Conservation (phyloP, 2,797 vertebrate species). For the Gallirallus australis region DNA sequence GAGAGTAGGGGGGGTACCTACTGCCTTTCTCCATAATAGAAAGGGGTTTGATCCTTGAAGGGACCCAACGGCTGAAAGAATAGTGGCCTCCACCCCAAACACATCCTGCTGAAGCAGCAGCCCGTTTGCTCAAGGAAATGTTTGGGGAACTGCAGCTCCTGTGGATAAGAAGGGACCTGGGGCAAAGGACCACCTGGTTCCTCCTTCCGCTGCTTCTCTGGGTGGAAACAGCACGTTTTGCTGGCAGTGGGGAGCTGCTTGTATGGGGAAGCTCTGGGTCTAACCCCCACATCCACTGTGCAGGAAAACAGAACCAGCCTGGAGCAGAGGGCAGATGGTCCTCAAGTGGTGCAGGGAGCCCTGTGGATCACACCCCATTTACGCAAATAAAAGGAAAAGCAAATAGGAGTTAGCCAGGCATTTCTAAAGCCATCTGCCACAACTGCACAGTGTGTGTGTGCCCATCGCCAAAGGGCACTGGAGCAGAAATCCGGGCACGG, state of each 20-base stretch:
- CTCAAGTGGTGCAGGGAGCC: rapidly evolving
- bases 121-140: slow-evolving; percentile 8
- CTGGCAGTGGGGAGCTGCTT: not conserved
- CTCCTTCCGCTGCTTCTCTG: not conserved
- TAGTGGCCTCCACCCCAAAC: slow-evolving; percentile 25
- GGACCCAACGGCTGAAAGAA: slow-evolving; percentile 41
- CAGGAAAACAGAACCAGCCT: not conserved
- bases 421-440: not conserved
- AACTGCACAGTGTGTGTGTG: not conserved
- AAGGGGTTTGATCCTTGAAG: not conserved
- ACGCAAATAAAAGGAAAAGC: not conserved
- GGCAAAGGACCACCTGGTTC: not conserved
- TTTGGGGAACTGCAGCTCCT: not conserved
- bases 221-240: not conserved
- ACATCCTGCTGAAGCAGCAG: slow-evolving; percentile 18
- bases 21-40: not conserved
- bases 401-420: not conserved
- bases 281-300: not conserved
- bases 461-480: not conserved
- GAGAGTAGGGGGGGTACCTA: slow-evolving; percentile 1
- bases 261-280: not conserved
- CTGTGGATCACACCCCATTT: not conserved
- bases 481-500: not conserved
- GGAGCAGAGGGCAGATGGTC: not conserved
- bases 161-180: not conserved